A percentile compares a stretch with the other conserved stretches of the same genome.
Conservation (phyloP, 2,113 vertebrate genomes). For the Brachionichthys hirsutus region DNA sequence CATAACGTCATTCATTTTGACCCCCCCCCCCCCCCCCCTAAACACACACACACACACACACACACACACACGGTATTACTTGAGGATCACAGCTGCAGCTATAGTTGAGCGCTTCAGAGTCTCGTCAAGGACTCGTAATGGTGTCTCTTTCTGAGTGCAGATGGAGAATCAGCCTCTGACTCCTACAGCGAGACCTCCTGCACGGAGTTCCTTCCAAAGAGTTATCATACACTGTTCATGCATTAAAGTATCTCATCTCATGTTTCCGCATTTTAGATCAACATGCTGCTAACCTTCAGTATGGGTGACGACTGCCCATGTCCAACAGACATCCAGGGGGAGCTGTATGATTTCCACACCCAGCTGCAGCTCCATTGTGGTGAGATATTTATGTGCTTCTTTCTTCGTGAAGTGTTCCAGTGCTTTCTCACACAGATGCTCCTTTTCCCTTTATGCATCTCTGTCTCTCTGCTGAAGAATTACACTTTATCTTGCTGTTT, state of each 20-base stretch:
- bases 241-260: neutral
- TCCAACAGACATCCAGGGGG: slow-evolving; percentile 91
- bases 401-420: neutral
- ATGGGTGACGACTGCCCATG: slow-evolving; percentile 95
- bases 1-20: slow-evolving; percentile 24
- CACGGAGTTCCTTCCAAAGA: neutral
- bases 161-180: slow-evolving; percentile 22
- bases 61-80: slow-evolving; percentile 2
- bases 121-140: slow-evolving; percentile 41
- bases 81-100: slow-evolving; percentile 49
- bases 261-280: slow-evolving; percentile 83
- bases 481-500: slow-evolving; percentile 50
- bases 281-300: slow-evolving; percentile 96
- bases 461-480: slow-evolving; percentile 20
- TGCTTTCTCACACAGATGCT: neutral
- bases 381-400: slow-evolving; percentile 54
- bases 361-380: slow-evolving; percentile 95
- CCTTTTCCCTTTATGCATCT: neutral
- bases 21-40: slow-evolving; percentile 13
- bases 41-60: too few species aligned
- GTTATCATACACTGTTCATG: neutral
- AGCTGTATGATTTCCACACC: slow-evolving; percentile 92
- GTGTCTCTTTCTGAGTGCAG: slow-evolving; percentile 19
- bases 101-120: slow-evolving; percentile 40
- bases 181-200: neutral